Percentiles rank a stretch among this genome's conserved stretches.
Conservation (phyloP, 2,113 vertebrate species). For the Excalfactoria chinensis region DNA sequence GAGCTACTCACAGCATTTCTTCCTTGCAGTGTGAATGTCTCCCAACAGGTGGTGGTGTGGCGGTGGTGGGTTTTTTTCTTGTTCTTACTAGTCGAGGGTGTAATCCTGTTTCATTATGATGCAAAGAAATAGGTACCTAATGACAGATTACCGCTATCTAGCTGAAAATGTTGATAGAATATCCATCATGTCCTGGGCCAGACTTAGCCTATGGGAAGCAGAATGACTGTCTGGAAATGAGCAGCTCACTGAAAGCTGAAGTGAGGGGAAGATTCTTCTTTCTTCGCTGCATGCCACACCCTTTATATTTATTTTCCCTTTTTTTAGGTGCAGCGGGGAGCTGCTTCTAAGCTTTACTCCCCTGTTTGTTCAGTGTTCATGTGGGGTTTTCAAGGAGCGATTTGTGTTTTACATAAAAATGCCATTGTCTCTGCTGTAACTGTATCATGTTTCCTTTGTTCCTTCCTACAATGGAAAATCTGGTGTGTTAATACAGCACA, state of each 20-base stretch:
- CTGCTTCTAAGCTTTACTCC: neutral
- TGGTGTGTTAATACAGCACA: neutral
- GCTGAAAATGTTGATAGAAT: neutral
- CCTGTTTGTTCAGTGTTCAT: neutral
- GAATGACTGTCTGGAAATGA: slow-evolving; percentile 35
- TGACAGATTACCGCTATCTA: neutral
- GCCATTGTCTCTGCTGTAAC: neutral
- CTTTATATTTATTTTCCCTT: neutral
- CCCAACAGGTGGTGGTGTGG: neutral
- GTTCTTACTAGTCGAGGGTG: neutral
- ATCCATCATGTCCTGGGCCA: neutral
- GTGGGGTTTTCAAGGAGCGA: neutral
- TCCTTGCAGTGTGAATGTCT: neutral
- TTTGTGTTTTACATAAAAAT: neutral
- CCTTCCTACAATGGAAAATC: neutral
- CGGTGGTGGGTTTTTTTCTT: neutral
- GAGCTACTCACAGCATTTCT: neutral
- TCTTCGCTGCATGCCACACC: neutral
- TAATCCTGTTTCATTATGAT: neutral
- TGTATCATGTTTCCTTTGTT: neutral
- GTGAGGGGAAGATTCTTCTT: neutral
- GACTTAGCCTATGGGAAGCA: slow-evolving; percentile 24
- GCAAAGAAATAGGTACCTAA: neutral
- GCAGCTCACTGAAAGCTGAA: slow-evolving; percentile 11
- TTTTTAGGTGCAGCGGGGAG: neutral